Evolutionary conservation across 1,140 invertebrate genomes (phyloP).

Genomic region (Dreissena rostriformis): DNA sequence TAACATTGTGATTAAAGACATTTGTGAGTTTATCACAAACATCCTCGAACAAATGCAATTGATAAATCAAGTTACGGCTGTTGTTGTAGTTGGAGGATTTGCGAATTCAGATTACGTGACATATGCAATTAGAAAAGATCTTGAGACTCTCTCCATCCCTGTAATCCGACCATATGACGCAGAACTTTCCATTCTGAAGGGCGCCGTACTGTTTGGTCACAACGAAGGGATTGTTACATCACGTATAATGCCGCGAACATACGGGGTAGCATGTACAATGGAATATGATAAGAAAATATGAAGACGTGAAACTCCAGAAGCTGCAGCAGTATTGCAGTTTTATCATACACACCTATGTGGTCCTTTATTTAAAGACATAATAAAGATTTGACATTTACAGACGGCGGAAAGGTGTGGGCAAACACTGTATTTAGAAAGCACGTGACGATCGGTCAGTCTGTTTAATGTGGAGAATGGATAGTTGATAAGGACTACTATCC

Average conservation of each 20-base stretch:
- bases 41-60: background rate
- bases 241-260: constrained; percentile 24
- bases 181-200: constrained; percentile 14
- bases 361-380: constrained; percentile 12
- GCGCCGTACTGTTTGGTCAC: constrained; percentile 35
- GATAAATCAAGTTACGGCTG: background rate
- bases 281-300: constrained; percentile 18
- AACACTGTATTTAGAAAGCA: constrained; percentile 28
- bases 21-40: background rate
- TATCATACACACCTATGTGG: too few species aligned
- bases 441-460: constrained; percentile 16
- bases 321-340: too few species aligned
- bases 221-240: constrained; percentile 30
- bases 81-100: constrained; percentile 38
- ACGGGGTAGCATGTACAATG: constrained; percentile 20
- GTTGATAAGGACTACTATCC: constrained; percentile 22
- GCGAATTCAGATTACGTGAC: constrained; percentile 16
- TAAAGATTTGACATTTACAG: constrained; percentile 2
- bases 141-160: background rate
- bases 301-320: too few species aligned
- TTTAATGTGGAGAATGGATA: constrained; percentile 27
- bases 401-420: constrained; percentile 12
- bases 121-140: background rate
- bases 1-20: background rate
- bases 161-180: constrained; percentile 15